Conservation (phyloP, 2,113 vertebrate species). For the Ginglymostoma cirratum region DNA sequence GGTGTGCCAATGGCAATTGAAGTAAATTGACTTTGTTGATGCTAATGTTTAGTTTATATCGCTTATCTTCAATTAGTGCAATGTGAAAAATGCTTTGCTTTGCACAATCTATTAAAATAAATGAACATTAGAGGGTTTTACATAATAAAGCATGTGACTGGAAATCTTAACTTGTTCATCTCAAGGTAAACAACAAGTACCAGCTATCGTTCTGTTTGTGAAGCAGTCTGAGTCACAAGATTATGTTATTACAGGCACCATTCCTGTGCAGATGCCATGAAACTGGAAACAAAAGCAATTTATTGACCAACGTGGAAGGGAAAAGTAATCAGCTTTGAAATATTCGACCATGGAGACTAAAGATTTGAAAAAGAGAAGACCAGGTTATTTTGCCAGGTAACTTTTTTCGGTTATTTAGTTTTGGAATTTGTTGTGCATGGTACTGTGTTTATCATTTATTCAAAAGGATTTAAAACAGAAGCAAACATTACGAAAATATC, state of each 20-base stretch:
- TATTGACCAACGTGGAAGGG: neutral
- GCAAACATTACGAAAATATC: neutral
- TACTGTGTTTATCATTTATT: neutral
- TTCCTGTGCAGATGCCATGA: neutral
- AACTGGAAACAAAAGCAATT: neutral
- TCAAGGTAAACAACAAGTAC: neutral
- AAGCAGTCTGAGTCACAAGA: neutral
- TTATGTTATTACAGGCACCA: neutral
- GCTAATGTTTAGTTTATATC: neutral
- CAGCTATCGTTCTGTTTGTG: neutral
- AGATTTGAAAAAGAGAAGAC: constrained; percentile 29
- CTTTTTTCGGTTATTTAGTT: neutral
- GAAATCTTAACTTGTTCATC: neutral
- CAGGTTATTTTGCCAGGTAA: constrained; percentile 34
- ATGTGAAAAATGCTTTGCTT: neutral
- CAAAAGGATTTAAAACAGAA: neutral
- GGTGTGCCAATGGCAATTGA: neutral
- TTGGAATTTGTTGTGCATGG: neutral
- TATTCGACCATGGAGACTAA: constrained; percentile 27
- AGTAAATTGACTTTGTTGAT: neutral
- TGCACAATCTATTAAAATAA: neutral
- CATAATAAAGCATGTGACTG: neutral
- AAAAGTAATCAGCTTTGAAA: neutral
- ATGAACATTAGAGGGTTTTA: neutral
- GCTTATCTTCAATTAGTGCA: neutral